Conservation (phyloP, 2,888 invertebrate species). For the Trichogramma evanescens region DNA sequence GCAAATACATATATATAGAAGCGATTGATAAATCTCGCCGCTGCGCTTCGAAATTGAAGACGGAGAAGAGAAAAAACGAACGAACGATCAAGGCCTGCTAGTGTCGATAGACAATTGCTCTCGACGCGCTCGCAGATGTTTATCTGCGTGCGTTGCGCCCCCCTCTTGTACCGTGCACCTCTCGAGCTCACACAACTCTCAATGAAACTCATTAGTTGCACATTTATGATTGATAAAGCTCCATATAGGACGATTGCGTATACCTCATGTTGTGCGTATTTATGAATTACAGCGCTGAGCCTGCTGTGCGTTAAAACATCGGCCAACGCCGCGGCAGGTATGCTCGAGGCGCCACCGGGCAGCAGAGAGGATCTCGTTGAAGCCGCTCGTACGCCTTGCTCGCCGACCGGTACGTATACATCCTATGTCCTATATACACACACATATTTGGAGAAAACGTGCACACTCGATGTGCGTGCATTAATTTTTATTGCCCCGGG, state of each 20-base stretch:
- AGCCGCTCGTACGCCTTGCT: constrained; percentile 41
- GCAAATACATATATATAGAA: too few species aligned
- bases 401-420: constrained; percentile 35
- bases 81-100: too few species aligned
- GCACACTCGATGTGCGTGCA: neutral
- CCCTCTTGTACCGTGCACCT: too few species aligned
- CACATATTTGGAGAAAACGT: neutral
- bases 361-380: constrained; percentile 44
- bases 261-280: neutral
- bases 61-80: too few species aligned
- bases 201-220: too few species aligned
- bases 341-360: constrained; percentile 44
- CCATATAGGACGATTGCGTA: neutral
- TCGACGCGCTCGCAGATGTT: too few species aligned
- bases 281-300: constrained; percentile 37
- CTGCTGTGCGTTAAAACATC: constrained; percentile 44
- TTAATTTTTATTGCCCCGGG: neutral
- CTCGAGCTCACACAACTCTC: too few species aligned
- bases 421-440: neutral
- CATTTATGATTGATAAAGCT: too few species aligned
- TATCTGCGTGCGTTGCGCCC: too few species aligned
- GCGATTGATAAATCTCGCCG: too few species aligned
- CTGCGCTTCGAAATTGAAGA: too few species aligned
- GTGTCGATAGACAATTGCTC: too few species aligned
- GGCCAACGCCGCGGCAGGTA: constrained; percentile 30